phyloP scores from a whole-genome alignment of 2,113 vertebrate genomes.

The Crotophaga sulcirostris region DNA sequence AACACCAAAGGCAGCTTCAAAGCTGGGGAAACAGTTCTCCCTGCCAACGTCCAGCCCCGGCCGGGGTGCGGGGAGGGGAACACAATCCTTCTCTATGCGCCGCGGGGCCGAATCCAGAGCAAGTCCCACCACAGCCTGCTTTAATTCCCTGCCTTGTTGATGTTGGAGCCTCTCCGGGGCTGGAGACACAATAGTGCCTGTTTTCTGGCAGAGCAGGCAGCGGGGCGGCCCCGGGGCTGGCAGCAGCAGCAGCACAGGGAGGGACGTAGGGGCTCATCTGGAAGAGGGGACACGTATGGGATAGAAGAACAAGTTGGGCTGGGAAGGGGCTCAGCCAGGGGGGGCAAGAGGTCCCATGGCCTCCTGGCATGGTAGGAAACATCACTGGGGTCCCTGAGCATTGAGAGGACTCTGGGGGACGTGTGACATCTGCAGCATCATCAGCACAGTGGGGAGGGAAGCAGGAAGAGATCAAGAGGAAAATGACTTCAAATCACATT shows the following conservation, averaged over 20 bases:
- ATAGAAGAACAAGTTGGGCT: background rate
- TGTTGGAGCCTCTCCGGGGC: constrained; percentile 9
- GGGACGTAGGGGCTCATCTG: background rate
- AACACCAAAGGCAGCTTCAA: constrained; percentile 30
- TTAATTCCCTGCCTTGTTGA: constrained; percentile 22
- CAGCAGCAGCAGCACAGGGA: accelerated
- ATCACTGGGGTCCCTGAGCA: background rate
- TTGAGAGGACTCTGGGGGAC: background rate
- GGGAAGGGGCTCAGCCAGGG: background rate
- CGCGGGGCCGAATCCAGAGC: background rate
- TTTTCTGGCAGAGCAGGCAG: constrained; percentile 7
- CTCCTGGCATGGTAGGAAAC: background rate
- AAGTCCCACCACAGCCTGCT: background rate
- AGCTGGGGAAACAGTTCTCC: background rate
- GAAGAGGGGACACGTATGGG: accelerated
- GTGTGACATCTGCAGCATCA: background rate
- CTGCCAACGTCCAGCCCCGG: background rate
- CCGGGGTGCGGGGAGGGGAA: background rate
- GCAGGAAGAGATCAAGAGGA: background rate
- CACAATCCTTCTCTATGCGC: background rate
- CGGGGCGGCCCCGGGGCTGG: background rate
- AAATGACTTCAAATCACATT: background rate
- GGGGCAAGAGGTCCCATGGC: background rate
- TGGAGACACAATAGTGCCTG: constrained; percentile 18
- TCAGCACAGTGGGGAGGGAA: background rate